Evolutionary conservation across 2,113 vertebrate species (phyloP).

Genomic region (Cyanoramphus novaezelandiae): DNA sequence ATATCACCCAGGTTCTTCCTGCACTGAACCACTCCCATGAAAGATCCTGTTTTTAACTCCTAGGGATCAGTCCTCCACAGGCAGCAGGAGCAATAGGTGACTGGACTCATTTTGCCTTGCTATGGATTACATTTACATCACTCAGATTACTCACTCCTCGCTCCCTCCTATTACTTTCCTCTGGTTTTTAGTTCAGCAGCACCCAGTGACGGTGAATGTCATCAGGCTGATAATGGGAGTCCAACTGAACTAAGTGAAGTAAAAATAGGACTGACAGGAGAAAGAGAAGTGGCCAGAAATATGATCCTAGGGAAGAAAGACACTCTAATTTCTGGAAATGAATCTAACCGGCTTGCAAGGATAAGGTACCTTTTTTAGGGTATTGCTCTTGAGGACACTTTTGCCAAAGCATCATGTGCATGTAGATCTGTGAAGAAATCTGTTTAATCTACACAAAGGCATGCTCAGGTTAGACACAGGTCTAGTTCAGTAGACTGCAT

Average conservation of each 20-base stretch:
- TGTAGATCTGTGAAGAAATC: background rate
- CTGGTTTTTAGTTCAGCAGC: slow-evolving; percentile 18
- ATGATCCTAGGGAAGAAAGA: background rate
- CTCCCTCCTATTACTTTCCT: background rate
- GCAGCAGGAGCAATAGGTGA: background rate
- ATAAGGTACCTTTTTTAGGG: background rate
- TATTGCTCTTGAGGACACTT: background rate
- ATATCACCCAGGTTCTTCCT: background rate
- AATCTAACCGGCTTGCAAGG: background rate
- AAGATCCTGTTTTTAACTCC: background rate
- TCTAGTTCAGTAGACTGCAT: background rate
- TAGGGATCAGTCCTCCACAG: background rate
- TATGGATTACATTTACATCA: background rate
- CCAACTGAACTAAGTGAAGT: slow-evolving; percentile 10
- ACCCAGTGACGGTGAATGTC: slow-evolving; percentile 17
- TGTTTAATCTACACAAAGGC: background rate
- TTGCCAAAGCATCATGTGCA: background rate
- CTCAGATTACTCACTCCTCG: background rate
- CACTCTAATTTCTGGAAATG: background rate
- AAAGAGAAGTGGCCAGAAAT: background rate
- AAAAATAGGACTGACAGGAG: slow-evolving; percentile 60
- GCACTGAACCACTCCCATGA: background rate
- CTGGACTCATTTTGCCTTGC: background rate
- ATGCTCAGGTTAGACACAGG: background rate
- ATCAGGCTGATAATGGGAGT: slow-evolving; percentile 35